Base-by-base conservation (phyloP, 2,797 vertebrate genomes). In the Lophura swinhoii region DNA sequence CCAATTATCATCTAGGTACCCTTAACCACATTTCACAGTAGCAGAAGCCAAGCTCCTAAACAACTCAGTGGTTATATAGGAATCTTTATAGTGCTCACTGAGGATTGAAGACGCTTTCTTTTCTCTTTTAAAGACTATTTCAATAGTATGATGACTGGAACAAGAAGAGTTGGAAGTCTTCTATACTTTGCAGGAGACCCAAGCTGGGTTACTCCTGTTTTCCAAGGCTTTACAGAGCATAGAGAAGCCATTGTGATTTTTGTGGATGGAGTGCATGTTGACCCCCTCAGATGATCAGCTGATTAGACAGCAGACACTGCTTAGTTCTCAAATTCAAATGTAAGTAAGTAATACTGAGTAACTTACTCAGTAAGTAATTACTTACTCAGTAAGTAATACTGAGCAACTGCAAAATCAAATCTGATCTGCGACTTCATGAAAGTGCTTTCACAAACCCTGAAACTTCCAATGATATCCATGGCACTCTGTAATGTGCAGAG, bases 41-140 rank as follows among this genome's bases (percentile, higher is more conserved):
- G 69, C 21, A 62, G 39, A 77, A 79, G 17, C 44, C 49, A 79
- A 72, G 56, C 49, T 81, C 51, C 33, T 37, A 12, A 74, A 29
- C 29, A 84, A 7, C 63, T 33, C 53, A 4, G 10, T 13, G 10
- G 6, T 44, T 8, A 24, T 6, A n/a, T 11, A 22, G 35, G 8
- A 13, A 55, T 48, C 33, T n/a, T 48, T 21, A 28, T 0, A 60
- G 29, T 0, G 2, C 16, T 64, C 69, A 18, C 22, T 28, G 23
- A 60, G 67, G 37, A n/a, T 48, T 37, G 39, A 69, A 7, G 12
- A 37, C 43, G n/a, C 24, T 33, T 20, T 22, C 44, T 28, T 43
- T 80, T 44, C 31, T 28, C 4, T 9, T 84, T 60, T 41, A 14
- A 81, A 69, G 55, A 41, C 26, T 28, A 44, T 46, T 90, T 43